Base-by-base conservation (phyloP, 92 coral and sea anemone genomes). In the Zoanthus gigantus region DNA sequence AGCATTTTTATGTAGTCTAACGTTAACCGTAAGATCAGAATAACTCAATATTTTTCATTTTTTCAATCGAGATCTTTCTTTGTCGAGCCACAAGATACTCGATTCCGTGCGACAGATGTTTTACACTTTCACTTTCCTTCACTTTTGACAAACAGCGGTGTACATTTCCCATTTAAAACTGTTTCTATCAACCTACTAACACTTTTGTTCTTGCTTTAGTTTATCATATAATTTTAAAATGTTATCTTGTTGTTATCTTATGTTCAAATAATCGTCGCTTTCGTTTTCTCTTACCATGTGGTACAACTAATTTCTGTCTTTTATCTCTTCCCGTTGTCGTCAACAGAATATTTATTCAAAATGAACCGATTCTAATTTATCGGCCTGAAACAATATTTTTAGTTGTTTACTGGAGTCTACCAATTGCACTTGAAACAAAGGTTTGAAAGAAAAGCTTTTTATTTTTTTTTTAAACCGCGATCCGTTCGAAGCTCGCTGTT, bases 21-120 rank as follows among this genome's bases (percentile, higher is more conserved):
- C 71, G 16, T 31, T 45, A 66, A 28, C 74, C 52, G 42, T 65
- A 48, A 48, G 47, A 81, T 73, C 74, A 23, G 16, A 81, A 50
- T 46, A 44, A 44, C 60, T 66, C 44, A 15, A 63, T 42, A 44
- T 46, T 42, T 47, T 45, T 65, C 45, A 47, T 60, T 66, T 81
- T 30, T 45, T 0, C 15, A 45, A 79, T 17, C 73, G 28, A 79
- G 72, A 34, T 29, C 84, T 18, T 45, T 79, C 31, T 63, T 37
- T 66, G 65, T 66, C 61, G 46, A 46, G 11, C 52, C 85, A 81
- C 61, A 81, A 65, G 28, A 37, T 45, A 61, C 74, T 78, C 56
- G 84, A 79, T 61, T 79, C 56, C 73, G 58, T 68, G 73, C 85
- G 85, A 81, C 85, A 81, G 85, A 81, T 81, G 85, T 81, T 81